Evolutionary conservation across 2,797 vertebrate species (phyloP), one percentile per base, ranked within the genome.

Genomic region (Chloroceryle amazona): DNA sequence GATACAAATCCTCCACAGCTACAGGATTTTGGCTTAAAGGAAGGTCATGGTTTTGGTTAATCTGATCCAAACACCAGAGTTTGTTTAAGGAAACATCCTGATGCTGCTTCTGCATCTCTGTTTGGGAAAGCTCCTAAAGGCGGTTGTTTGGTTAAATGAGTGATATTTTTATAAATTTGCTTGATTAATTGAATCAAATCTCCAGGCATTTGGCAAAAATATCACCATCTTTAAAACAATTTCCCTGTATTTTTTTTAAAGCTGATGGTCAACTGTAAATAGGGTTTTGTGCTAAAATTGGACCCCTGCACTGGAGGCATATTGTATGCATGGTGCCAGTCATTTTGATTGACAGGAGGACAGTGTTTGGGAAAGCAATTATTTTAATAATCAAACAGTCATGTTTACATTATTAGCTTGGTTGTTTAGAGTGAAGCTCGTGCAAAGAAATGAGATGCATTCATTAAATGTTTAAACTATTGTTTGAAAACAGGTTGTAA

Each of bases 401-500:
- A 44, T 93, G 54, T 78, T 89, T 80, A 78, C 67, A 46, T 93
- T 91, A 91, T 93, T 95, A 95, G 26, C 62, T 65, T 76, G 33
- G 25, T 91, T 93, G 42, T 85, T 86, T 73, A 49, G 57, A 92
- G 66, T 46, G 49, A 81, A 80, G 52, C 44, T 78, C 1, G 0
- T 90, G 49, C n/a, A 61, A 95, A 89, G 79, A 83, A 90, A 81
- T 18, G 6, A 96, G 71, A 86, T 66, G 74, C 83, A 29, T 73
- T 96, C 63, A 71, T 92, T 85, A 95, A 87, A 81, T 65, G 42
- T 83, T 89, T 93, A 96, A 95, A 55, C 73, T 31, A n/a, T 80
- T 76, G 51, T 81, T 72, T 92, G 79, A 81, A 93, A 93, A 72
- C 42, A 47, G 78, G 49, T 89, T 0, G 2, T 68, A 92, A 63